A percentile compares a stretch with the other conserved stretches of the same genome.
Conservation (phyloP, 2,888 invertebrate genomes). For the Azorinus chamasolen region DNA sequence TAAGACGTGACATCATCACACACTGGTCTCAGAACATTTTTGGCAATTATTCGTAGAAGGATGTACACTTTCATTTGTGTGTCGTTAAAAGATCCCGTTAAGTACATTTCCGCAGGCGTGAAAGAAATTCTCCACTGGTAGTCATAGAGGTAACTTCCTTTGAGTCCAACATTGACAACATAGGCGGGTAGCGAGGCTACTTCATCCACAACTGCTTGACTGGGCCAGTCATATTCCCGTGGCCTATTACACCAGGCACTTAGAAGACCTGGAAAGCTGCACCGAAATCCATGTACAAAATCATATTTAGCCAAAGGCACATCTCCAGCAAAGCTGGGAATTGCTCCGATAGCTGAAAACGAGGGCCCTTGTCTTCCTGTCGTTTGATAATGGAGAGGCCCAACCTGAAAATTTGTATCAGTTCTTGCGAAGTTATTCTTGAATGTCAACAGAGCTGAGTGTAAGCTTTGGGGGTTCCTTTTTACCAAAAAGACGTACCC, state of each 20-base stretch:
- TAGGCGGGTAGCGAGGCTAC: not conserved
- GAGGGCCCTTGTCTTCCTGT: slow-evolving; percentile 23
- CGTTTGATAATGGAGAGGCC: slow-evolving; percentile 8
- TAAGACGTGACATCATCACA: slow-evolving; percentile 18
- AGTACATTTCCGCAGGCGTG: slow-evolving; percentile 20
- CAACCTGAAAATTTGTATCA: slow-evolving; percentile 1
- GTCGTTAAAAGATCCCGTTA: slow-evolving; percentile 17
- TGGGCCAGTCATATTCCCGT: slow-evolving; percentile 26
- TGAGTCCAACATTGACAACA: slow-evolving; percentile 30
- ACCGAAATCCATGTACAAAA: slow-evolving; percentile 20
- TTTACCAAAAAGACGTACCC: slow-evolving; percentile 8
- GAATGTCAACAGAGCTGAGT: not conserved
- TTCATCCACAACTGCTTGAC: not conserved
- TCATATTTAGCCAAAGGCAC: not conserved
- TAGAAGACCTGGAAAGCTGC: not conserved
- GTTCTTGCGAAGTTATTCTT: not conserved
- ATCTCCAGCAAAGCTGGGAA: not conserved
- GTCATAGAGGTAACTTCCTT: not conserved
- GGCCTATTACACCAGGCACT: slow-evolving; percentile 12
- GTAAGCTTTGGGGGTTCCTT: not conserved
- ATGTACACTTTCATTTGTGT: slow-evolving; percentile 29
- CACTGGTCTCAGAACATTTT: not conserved
- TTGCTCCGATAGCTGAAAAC: slow-evolving; percentile 3
- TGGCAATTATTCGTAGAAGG: slow-evolving; percentile 10
- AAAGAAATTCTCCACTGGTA: slow-evolving; percentile 34